Base-by-base conservation (phyloP, 2,888 invertebrate genomes). In the Clanis bilineata region DNA sequence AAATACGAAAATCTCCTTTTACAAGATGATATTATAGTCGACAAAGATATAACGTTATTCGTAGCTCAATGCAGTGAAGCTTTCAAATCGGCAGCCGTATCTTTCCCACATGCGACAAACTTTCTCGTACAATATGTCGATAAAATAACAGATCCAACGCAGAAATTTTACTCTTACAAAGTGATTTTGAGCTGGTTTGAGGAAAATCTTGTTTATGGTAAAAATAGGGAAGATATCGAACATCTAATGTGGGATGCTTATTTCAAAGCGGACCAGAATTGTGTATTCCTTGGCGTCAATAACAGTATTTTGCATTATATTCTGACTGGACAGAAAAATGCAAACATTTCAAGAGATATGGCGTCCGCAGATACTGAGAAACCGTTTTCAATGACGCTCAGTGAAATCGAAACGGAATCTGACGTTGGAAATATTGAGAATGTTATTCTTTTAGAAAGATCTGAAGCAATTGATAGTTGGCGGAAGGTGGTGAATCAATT, bases 21-120 rank as follows among this genome's bases (percentile, higher is more conserved):
- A 25, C 83, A 77, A 65, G 85, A 88, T 18, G 85, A 87, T 2
- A 57, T 66, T 2, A 57, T 82, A 1, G 80, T 93, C 51, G 82
- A 88, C 22, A 90, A 83, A 67, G 82, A 87, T 7, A 76, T 89
- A 38, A 86, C 88, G 0, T 76, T 86, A 0, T 94, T 94, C 72
- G 93, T 95, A 84, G 88, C 91, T 0, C 86, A 93, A 51, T 95
- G 95, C 68, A 94, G 95, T 63, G 81, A 87, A 55, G 94, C 94
- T 56, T 95, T 96, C 65, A 89, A 91, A 67, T 85, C 92, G 36
- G 93, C 94, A 57, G 85, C 94, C 0, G 93, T 96, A 0, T 85
- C 93, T 0, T 94, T 95, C 15, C 93, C 93, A 63, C 90, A 93
- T 18, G 93, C 95, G 0, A 94, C 95, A 0, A 82, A 94, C 64